Evolutionary conservation across 2,888 invertebrate species (phyloP).

Genomic region (Papilio demoleus): DNA sequence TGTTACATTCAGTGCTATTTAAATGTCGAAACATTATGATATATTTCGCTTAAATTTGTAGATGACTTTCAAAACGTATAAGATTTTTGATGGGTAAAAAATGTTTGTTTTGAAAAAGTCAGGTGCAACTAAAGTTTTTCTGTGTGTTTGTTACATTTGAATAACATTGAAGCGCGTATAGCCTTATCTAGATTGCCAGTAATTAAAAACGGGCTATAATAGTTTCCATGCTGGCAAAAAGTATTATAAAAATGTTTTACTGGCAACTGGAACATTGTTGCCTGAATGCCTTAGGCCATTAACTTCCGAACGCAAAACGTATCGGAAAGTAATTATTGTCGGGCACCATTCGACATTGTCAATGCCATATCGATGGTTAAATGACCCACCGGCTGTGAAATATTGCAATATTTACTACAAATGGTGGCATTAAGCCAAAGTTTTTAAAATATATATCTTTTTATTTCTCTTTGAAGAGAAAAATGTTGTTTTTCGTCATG

Average conservation of each 20-base stretch:
- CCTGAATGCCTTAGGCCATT: slow-evolving; percentile 20
- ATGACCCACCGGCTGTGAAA: slow-evolving; percentile 17
- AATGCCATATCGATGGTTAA: slow-evolving; percentile 26
- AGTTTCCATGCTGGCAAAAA: slow-evolving; percentile 13
- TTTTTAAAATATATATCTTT: slow-evolving; percentile 18
- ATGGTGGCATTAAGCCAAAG: slow-evolving; percentile 32
- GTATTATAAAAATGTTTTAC: slow-evolving; percentile 27
- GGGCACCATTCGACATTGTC: slow-evolving; percentile 28
- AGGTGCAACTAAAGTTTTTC: neutral
- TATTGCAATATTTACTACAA: slow-evolving; percentile 33
- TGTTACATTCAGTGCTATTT: neutral
- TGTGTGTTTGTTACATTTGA: neutral
- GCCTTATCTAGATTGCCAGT: slow-evolving; percentile 23
- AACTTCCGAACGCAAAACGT: slow-evolving; percentile 21
- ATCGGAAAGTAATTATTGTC: slow-evolving; percentile 36
- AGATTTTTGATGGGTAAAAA: neutral
- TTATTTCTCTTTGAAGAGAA: slow-evolving; percentile 18
- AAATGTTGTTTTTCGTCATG: slow-evolving; percentile 4
- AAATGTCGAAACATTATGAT: neutral
- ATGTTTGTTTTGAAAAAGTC: neutral
- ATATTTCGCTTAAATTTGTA: neutral
- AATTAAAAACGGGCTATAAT: slow-evolving; percentile 30
- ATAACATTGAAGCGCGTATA: neutral
- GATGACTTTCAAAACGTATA: neutral
- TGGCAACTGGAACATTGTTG: slow-evolving; percentile 15